These are phyloP conservation scores for Orestias chungarensis DNA, from an alignment of 2,797 vertebrate genomes.

Conservation along the genomic window DNA sequence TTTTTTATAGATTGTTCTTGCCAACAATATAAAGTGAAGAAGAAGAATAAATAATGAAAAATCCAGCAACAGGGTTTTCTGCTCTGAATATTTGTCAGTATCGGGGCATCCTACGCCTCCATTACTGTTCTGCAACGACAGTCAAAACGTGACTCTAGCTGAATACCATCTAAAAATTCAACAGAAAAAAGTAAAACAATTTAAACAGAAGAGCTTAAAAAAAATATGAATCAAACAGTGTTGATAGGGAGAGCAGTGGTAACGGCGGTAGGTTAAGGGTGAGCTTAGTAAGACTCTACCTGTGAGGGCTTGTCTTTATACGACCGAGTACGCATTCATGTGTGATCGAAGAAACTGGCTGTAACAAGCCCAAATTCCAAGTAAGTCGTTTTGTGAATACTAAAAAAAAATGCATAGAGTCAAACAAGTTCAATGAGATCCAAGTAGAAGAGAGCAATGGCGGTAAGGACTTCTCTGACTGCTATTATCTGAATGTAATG, in stretches of 20 bases:
- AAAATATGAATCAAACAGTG: constrained; percentile 29
- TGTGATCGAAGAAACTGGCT: constrained; percentile 37
- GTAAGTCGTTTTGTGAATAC: constrained; percentile 13
- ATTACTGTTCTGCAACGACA: background rate
- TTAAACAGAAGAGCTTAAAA: constrained; percentile 27
- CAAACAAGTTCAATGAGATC: constrained; percentile 12
- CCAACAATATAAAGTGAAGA: too few species aligned
- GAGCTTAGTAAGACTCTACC: constrained; percentile 21
- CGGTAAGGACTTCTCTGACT: background rate
- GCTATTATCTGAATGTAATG: constrained; percentile 14
- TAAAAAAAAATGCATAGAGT: background rate
- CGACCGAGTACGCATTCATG: constrained; percentile 13
- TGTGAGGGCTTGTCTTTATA: constrained; percentile 50
- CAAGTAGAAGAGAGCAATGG: background rate
- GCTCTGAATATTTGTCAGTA: too few species aligned
- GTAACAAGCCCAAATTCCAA: constrained; percentile 60
- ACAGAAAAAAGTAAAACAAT: background rate
- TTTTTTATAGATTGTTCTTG: too few species aligned
- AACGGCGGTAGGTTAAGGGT: constrained; percentile 1
- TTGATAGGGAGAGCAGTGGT: constrained; percentile 32
- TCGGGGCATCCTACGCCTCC: too few species aligned
- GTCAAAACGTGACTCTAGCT: constrained; percentile 11
- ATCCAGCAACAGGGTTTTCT: too few species aligned
- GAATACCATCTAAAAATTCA: constrained; percentile 9
- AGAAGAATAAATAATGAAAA: too few species aligned